A percentile compares a stretch with the other conserved stretches of the same genome.
Conservation (phyloP, 2,113 vertebrate genomes). For the Felis catus region DNA sequence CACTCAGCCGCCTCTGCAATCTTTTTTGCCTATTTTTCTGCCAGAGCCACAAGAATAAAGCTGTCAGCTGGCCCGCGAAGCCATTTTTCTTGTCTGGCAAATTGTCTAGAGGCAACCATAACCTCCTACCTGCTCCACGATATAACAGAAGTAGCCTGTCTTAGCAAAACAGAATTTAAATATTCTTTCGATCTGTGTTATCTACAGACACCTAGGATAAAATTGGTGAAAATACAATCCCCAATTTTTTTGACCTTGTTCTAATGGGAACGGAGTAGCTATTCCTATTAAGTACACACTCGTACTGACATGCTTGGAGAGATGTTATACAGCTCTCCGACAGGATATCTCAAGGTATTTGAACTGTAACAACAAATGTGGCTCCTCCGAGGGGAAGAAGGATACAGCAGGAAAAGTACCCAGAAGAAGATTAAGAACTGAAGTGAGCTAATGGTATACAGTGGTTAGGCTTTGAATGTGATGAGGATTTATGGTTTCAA, state of each 20-base stretch:
- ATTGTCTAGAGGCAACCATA: conserved; percentile 83
- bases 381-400: conserved; percentile 61
- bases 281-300: conserved; percentile 71
- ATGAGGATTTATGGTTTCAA: conserved; percentile 85
- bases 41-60: conserved; percentile 85
- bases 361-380: conserved; percentile 81
- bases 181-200: conserved; percentile 80
- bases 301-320: conserved; percentile 74
- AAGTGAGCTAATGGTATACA: conserved; percentile 72
- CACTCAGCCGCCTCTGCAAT: conserved; percentile 82
- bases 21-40: conserved; percentile 86
- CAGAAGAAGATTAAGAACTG: conserved; percentile 78
- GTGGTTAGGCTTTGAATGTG: conserved; percentile 78
- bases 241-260: conserved; percentile 74
- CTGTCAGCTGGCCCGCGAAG: conserved; percentile 83
- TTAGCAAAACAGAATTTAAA: conserved; percentile 85
- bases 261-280: conserved; percentile 65
- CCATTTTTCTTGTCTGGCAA: conserved; percentile 87
- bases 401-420: conserved; percentile 74
- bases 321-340: conserved; percentile 73
- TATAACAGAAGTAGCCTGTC: conserved; percentile 79
- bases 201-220: conserved; percentile 66
- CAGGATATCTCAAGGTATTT: conserved; percentile 76
- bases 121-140: conserved; percentile 82
- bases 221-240: conserved; percentile 74